Conservation (phyloP, 2,797 vertebrate genomes). For the Sebastes taczanowskii region DNA sequence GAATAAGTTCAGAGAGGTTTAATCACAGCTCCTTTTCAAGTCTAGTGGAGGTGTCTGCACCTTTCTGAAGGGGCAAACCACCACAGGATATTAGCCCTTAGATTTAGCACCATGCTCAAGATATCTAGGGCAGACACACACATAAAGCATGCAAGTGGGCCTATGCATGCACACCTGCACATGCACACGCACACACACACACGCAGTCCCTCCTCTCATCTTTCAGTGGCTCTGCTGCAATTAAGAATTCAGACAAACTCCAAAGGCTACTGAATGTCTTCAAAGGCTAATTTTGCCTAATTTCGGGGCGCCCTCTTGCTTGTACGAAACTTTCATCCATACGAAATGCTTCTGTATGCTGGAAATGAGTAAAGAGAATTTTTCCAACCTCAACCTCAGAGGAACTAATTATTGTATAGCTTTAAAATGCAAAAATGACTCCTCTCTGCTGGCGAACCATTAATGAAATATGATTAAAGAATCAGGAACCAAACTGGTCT, state of each 20-base stretch:
- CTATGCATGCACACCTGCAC: slow-evolving; percentile 70
- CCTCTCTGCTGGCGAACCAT: slow-evolving; percentile 62
- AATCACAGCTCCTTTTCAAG: slow-evolving; percentile 75
- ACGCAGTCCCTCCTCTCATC: slow-evolving; percentile 50
- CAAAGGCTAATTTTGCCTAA: slow-evolving; percentile 81
- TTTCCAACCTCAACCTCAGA: slow-evolving; percentile 78
- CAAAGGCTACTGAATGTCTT: slow-evolving; percentile 74
- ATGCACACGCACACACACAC: slow-evolving; percentile 36
- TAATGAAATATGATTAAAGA: slow-evolving; percentile 83
- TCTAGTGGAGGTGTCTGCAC: slow-evolving; percentile 56
- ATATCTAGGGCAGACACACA: slow-evolving; percentile 71
- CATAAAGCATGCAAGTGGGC: slow-evolving; percentile 63
- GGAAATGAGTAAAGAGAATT: slow-evolving; percentile 69
- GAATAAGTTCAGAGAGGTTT: slow-evolving; percentile 66
- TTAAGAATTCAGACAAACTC: slow-evolving; percentile 69
- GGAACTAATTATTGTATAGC: slow-evolving; percentile 83
- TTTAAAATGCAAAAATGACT: slow-evolving; percentile 77
- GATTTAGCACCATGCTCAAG: slow-evolving; percentile 67
- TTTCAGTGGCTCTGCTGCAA: slow-evolving; percentile 58
- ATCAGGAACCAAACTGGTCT: slow-evolving; percentile 64
- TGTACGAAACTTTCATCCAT: slow-evolving; percentile 70
- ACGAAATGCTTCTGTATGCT: slow-evolving; percentile 61
- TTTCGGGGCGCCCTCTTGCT: slow-evolving; percentile 70
- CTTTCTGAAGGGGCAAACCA: slow-evolving; percentile 58
- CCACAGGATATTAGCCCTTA: slow-evolving; percentile 63